Base-by-base conservation (phyloP, 2,888 invertebrate species). In the Drepanosiphum platanoidis region DNA sequence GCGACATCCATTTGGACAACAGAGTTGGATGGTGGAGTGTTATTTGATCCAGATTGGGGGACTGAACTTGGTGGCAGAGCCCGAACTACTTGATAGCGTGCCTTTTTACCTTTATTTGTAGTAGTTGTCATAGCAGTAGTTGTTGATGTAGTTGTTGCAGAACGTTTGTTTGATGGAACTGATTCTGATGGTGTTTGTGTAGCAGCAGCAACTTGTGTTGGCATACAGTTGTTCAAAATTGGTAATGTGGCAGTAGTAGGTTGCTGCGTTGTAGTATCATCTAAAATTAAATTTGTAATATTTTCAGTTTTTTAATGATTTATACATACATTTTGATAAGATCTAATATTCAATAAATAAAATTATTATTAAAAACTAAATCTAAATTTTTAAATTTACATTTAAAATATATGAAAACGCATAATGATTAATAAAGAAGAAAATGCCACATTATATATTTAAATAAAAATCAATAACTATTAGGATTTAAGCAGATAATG, bases 61-160 rank as follows among this genome's bases (percentile, higher is more conserved):
- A 78, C 87, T 87, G 84, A 87, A 87, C 71, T 87, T 87, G 86
- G 87, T 78, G 77, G 87, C 87, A 86, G 87, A 87, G 79, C 86
- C 87, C 46, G 87, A 64, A 77, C 87, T 80, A 77, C 87, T 80
- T 90, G 90, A 86, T 90, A 90, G 86, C 90, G 88, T 5, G 89
- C 89, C 87, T 90, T 90, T 87, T 90, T 90, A 18, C 90, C 89
- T 87, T 90, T 90, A 61, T 68, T 87, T 89, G 89, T 72, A 88
- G 89, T 86, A 89, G 89, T 75, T 89, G 89, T 78, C 89, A 89
- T 46, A 88, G 89, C 36, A 89, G 89, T 81, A 89, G 88, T 88
- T 88, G 89, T 86, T 89, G 89, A 83, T 89, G 89, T 82, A 88
- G 88, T 64, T 88, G 88, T 80, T 88, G 88, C 46, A 87, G 86